Conservation (phyloP, 2,797 vertebrate genomes). For the Xiphorhynchus erythropygius region DNA sequence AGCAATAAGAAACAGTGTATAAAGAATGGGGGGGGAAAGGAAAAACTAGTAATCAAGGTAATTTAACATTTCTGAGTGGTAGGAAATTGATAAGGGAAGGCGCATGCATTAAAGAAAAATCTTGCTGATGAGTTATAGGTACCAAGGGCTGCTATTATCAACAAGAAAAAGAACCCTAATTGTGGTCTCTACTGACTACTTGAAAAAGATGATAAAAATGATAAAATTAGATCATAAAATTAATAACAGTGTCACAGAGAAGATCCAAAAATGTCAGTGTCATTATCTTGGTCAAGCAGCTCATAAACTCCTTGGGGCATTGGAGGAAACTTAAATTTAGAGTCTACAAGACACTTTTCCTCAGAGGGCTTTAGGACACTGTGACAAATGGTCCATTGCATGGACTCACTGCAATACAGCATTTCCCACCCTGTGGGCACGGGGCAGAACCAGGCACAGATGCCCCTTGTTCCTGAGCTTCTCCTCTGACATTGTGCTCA, state of each 20-base stretch:
- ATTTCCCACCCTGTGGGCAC: not conserved
- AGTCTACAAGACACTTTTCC: not conserved
- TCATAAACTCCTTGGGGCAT: not conserved
- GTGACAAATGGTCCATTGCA: not conserved
- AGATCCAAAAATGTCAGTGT: not conserved
- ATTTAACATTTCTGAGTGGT: conserved; percentile 35
- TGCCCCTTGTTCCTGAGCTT: not conserved
- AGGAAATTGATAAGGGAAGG: conserved; percentile 32
- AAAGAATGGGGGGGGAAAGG: not conserved
- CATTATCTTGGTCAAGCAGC: conserved; percentile 48
- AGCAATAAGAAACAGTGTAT: not conserved
- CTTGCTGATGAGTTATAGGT: conserved; percentile 32
- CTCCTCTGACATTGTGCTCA: not conserved
- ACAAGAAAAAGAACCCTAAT: conserved; percentile 14
- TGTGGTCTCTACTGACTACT: not conserved
- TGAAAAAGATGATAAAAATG: conserved; percentile 10
- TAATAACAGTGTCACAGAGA: not conserved
- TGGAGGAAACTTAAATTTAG: conserved; percentile 1
- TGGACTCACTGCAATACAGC: not conserved
- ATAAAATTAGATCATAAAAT: conserved; percentile 20
- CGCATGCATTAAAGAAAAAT: conserved; percentile 6
- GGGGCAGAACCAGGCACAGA: not conserved
- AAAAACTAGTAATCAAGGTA: conserved; percentile 34
- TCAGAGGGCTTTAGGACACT: not conserved
- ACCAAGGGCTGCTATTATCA: conserved; percentile 13